These are phyloP conservation scores for Araneus ventricosus DNA, from an alignment of 1,140 invertebrate species.

Conservation along the genomic window DNA sequence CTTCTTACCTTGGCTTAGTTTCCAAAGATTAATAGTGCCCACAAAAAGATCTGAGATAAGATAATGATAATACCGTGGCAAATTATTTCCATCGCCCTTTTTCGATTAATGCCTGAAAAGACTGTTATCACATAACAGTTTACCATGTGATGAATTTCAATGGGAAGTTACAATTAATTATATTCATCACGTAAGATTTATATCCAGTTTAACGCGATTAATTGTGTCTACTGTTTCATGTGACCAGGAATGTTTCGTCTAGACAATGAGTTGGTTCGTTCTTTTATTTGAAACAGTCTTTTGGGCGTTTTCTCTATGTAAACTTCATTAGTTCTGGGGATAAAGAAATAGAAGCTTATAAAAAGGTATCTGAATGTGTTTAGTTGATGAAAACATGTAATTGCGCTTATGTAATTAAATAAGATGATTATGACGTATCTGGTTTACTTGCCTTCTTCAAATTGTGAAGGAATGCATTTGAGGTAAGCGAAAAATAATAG, in stretches of 20 bases:
- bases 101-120: not conserved
- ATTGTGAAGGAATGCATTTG: too few species aligned
- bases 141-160: conserved; percentile 6
- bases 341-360: too few species aligned
- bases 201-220: not conserved
- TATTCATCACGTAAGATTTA: not conserved
- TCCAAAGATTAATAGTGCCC: conserved; percentile 12
- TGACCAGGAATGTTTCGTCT: not conserved
- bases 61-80: conserved; percentile 6
- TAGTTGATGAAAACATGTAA: not conserved
- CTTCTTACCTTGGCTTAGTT: conserved; percentile 1
- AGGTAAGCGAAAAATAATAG: too few species aligned
- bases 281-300: too few species aligned
- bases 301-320: too few species aligned
- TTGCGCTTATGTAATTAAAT: not conserved
- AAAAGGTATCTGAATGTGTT: too few species aligned
- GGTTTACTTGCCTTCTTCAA: too few species aligned
- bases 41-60: not conserved
- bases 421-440: too few species aligned
- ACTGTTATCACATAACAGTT: conserved; percentile 3
- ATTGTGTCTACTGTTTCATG: not conserved
- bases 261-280: too few species aligned
- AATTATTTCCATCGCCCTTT: conserved; percentile 15
- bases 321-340: too few species aligned
- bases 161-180: conserved; percentile 9